These are phyloP conservation scores for Hippoglossus stenolepis DNA, from an alignment of 2,113 vertebrate genomes.

Conservation along the genomic window DNA sequence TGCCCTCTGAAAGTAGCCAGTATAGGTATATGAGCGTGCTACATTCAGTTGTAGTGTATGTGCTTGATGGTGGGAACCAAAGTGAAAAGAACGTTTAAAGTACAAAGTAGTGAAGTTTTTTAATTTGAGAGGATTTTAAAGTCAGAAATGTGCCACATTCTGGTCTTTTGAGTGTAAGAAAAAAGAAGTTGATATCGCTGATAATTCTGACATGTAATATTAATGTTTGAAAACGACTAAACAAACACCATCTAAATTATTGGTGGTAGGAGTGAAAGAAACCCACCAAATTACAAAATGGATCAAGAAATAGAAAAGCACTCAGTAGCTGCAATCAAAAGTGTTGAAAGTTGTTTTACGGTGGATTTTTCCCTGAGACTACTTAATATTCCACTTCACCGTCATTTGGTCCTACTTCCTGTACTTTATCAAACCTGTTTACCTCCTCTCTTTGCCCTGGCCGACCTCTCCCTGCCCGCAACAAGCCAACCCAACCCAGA, in stretches of 20 bases:
- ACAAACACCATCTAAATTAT: conserved; percentile 7
- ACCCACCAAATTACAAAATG: conserved; percentile 21
- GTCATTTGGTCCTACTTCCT: conserved; percentile 14
- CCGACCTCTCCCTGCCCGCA: conserved; percentile 44
- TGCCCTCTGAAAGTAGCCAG: no score
- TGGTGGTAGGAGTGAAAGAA: conserved; percentile 8
- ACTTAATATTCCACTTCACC: background rate
- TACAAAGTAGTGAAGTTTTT: background rate
- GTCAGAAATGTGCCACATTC: background rate
- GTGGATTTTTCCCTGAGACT: conserved; percentile 18
- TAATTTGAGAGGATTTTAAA: background rate
- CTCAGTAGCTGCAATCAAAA: conserved; percentile 10
- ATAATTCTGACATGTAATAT: background rate
- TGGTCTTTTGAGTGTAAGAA: background rate
- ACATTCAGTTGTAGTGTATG: background rate
- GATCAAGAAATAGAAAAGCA: conserved; percentile 36
- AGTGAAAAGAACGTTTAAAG: background rate
- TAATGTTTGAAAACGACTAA: conserved; percentile 8
- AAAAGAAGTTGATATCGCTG: background rate
- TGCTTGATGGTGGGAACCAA: background rate
- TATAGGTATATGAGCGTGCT: background rate
- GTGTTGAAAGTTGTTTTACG: background rate
- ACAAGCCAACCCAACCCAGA: conserved; percentile 13
- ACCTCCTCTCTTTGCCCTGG: conserved; percentile 21
- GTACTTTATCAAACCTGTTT: conserved; percentile 27